phyloP scores from a whole-genome alignment of 2,113 vertebrate species.

The Phyllostomus discolor region DNA sequence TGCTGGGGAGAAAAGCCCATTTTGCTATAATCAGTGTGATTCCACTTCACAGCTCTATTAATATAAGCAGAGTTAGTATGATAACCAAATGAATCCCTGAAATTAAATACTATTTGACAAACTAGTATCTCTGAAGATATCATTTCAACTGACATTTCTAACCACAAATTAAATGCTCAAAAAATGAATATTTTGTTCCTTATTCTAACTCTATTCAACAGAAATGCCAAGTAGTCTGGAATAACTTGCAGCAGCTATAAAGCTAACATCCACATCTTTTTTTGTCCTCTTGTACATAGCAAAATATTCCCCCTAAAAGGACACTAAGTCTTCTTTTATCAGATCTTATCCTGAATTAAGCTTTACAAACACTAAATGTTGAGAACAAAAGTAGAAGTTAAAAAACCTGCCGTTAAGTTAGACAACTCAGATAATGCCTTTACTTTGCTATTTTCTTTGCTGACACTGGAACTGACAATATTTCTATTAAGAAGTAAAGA shows the following conservation, averaged over 20 bases:
- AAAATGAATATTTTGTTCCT: background rate
- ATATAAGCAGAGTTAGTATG: background rate
- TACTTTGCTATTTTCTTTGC: background rate
- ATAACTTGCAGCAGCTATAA: background rate
- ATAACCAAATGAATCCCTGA: background rate
- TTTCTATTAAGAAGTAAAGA: background rate
- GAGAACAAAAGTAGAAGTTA: background rate
- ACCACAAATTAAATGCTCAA: background rate
- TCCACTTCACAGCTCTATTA: background rate
- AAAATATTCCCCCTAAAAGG: background rate
- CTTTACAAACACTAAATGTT: background rate
- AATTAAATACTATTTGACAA: conserved; percentile 10
- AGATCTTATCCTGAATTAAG: background rate
- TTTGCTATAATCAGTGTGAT: background rate
- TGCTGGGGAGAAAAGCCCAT: background rate
- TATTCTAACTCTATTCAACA: background rate
- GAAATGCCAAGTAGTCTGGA: background rate
- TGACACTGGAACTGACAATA: background rate
- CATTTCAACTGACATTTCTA: background rate
- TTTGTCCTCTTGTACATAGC: background rate
- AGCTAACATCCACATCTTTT: background rate
- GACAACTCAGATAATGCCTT: background rate
- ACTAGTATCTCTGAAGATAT: background rate
- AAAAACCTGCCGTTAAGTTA: background rate
- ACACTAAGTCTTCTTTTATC: background rate